Percentiles rank a stretch among this genome's conserved stretches.
These are phyloP conservation scores for Chloromyia formosa DNA, from an alignment of 2,888 invertebrate genomes.

Conservation along the genomic window DNA sequence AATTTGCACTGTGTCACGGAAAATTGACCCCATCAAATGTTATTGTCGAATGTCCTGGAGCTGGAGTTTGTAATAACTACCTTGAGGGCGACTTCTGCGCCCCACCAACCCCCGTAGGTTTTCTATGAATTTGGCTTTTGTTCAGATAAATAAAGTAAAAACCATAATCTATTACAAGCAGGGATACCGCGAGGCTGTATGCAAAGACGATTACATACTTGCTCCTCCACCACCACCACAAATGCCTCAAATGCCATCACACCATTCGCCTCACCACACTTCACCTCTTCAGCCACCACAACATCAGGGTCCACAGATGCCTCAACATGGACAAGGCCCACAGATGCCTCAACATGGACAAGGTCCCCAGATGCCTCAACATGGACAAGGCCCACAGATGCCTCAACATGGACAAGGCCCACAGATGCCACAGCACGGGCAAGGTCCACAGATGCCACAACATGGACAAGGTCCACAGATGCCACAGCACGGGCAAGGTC, in stretches of 20 bases:
- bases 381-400: neutral
- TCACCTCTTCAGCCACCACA: constrained; percentile 4
- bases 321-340: neutral
- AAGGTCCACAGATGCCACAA: neutral
- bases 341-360: neutral
- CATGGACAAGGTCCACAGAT: neutral
- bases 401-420: neutral
- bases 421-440: neutral
- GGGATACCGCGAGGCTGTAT: constrained; percentile 27
- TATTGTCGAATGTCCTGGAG: constrained; percentile 21
- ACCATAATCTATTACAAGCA: neutral
- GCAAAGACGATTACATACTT: neutral
- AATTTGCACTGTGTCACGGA: constrained; percentile 24
- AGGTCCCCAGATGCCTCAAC: neutral
- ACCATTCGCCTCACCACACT: neutral
- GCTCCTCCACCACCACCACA: neutral
- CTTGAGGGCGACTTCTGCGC: constrained; percentile 34
- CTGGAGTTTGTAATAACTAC: constrained; percentile 19
- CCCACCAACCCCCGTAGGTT: constrained; percentile 7
- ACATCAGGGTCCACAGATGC: neutral
- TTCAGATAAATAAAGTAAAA: neutral
- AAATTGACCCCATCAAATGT: constrained; percentile 12
- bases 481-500: neutral
- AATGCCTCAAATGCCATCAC: constrained; percentile 3
- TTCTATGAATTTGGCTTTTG: neutral